These are phyloP conservation scores for Doris montereyensis DNA, from an alignment of 2,888 invertebrate genomes.

Conservation along the genomic window DNA sequence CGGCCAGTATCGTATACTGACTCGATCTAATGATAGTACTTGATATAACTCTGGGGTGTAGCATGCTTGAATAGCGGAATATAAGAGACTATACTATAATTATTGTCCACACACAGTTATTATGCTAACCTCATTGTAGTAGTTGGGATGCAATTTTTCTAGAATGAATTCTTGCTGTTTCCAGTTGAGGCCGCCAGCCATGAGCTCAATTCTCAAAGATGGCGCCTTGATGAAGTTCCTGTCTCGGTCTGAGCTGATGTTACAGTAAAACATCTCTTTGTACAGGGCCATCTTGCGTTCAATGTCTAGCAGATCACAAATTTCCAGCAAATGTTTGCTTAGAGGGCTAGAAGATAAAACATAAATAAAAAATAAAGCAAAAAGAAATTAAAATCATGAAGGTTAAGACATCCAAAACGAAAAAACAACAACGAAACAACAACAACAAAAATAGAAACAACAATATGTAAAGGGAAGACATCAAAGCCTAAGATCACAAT, in stretches of 20 bases:
- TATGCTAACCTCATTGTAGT: slow-evolving; percentile 63
- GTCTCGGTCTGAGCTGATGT: slow-evolving; percentile 65
- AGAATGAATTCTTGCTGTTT: slow-evolving; percentile 71
- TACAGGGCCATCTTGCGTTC: slow-evolving; percentile 71
- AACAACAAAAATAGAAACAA: too few species aligned
- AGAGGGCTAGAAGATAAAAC: slow-evolving; percentile 58
- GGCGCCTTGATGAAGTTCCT: slow-evolving; percentile 71
- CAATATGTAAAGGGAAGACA: too few species aligned
- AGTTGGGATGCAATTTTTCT: slow-evolving; percentile 67
- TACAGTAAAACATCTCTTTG: slow-evolving; percentile 70
- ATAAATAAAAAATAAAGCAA: background rate
- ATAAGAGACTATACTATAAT: too few species aligned
- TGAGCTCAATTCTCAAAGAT: slow-evolving; percentile 69
- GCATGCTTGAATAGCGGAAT: too few species aligned
- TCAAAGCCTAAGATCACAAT: too few species aligned
- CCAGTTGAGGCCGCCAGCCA: slow-evolving; percentile 72
- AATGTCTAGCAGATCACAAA: slow-evolving; percentile 69
- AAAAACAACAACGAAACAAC: too few species aligned
- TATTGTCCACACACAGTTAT: too few species aligned
- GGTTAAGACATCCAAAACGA: too few species aligned
- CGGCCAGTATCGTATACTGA: background rate
- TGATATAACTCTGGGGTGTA: too few species aligned
- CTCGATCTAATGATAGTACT: too few species aligned
- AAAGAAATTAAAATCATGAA: too few species aligned
- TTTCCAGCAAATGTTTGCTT: slow-evolving; percentile 69